phyloP scores from a whole-genome alignment of 1,140 invertebrate species.

The Rhopalosiphum maidis region DNA sequence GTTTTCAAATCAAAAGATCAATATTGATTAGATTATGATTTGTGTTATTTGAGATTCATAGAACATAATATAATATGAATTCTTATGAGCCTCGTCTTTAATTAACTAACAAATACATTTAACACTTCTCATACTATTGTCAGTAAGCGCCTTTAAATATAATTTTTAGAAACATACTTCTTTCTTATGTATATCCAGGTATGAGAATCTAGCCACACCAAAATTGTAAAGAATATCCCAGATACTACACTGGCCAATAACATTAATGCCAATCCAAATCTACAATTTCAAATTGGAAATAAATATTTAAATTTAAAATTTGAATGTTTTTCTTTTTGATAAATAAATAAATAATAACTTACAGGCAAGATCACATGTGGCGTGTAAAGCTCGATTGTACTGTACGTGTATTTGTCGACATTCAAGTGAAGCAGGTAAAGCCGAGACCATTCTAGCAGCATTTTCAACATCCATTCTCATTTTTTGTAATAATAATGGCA shows the following conservation, averaged over 20 bases:
- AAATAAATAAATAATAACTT: constrained; percentile 62
- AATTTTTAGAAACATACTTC: constrained; percentile 68
- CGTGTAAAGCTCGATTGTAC: constrained; percentile 77
- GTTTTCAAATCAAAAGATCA: not conserved
- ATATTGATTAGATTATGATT: not conserved
- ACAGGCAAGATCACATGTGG: constrained; percentile 82
- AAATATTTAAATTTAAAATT: not conserved
- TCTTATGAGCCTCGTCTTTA: not conserved
- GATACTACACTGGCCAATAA: constrained; percentile 82
- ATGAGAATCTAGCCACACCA: constrained; percentile 93
- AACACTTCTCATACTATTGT: not conserved
- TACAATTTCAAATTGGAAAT: constrained; percentile 62
- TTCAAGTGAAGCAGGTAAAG: constrained; percentile 76
- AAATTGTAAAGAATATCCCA: constrained; percentile 85
- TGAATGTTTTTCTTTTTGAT: not conserved
- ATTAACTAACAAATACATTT: not conserved
- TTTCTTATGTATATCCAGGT: constrained; percentile 96
- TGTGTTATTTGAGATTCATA: not conserved
- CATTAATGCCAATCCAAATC: constrained; percentile 81
- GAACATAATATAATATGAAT: too few species aligned
- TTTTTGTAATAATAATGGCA: constrained; percentile 51
- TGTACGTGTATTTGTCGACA: constrained; percentile 81
- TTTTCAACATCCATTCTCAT: constrained; percentile 71
- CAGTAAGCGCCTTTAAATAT: not conserved
- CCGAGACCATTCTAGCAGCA: constrained; percentile 63